A percentile compares a stretch with the other conserved stretches of the same genome.
These are phyloP conservation scores for Eupithecia inturbata DNA, from an alignment of 2,888 invertebrate species.

Conservation along the genomic window DNA sequence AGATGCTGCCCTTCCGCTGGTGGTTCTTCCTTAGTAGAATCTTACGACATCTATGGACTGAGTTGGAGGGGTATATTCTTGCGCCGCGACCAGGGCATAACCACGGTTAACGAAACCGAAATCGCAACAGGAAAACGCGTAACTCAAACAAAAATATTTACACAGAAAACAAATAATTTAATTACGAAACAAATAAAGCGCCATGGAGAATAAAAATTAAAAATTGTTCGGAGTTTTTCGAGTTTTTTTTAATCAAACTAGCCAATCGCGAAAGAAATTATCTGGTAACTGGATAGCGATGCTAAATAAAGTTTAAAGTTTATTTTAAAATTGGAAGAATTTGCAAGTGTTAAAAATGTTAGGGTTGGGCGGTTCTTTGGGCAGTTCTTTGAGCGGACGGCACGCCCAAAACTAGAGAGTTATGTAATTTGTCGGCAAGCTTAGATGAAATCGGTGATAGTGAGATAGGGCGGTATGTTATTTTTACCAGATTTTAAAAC, in stretches of 20 bases:
- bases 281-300: conserved; percentile 44
- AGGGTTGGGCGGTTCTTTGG: conserved; percentile 29
- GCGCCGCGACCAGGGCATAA: background rate
- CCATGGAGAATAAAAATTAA: conserved; percentile 32
- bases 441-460: no score
- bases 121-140: background rate
- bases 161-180: conserved; percentile 32
- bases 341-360: conserved; percentile 46
- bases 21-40: background rate
- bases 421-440: no score
- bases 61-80: background rate
- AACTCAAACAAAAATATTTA: conserved; percentile 4
- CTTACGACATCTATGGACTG: background rate
- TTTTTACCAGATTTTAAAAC: no score
- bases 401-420: no score
- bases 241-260: conserved; percentile 50
- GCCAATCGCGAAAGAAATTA: conserved; percentile 47
- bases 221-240: conserved; percentile 39
- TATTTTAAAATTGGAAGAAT: conserved; percentile 53
- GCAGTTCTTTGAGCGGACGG: conserved; percentile 32
- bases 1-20: background rate
- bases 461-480: no score
- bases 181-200: conserved; percentile 33
- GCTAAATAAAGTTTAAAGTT: conserved; percentile 51
- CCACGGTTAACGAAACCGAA: background rate